Conservation (phyloP, 2,888 invertebrate species). For the Melanchra persicariae region DNA sequence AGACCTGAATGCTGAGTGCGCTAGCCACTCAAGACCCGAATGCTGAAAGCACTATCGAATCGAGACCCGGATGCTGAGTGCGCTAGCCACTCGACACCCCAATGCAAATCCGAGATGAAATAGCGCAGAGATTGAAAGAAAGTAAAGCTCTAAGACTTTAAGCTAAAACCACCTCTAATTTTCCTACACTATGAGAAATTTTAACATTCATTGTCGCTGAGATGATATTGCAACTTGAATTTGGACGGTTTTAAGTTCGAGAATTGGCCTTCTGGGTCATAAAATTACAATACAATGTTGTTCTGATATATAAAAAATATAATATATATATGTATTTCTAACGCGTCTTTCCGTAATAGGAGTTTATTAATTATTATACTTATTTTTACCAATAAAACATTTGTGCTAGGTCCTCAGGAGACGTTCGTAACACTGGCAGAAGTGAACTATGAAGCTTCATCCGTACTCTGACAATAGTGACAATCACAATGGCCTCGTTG, state of each 20-base stretch:
- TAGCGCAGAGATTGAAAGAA: too few species aligned
- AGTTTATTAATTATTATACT: too few species aligned
- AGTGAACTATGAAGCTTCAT: background rate
- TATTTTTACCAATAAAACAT: too few species aligned
- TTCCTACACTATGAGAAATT: too few species aligned
- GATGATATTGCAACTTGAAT: too few species aligned
- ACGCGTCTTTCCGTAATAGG: too few species aligned
- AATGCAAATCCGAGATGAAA: constrained; percentile 27
- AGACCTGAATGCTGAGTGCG: constrained; percentile 30
- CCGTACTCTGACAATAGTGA: constrained; percentile 12
- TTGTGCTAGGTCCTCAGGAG: background rate
- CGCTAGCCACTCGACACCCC: constrained; percentile 17
- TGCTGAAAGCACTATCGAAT: too few species aligned
- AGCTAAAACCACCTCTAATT: too few species aligned
- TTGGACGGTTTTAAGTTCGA: background rate
- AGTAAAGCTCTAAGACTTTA: background rate
- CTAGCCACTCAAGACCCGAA: constrained; percentile 26
- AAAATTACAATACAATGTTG: background rate
- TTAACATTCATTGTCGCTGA: background rate
- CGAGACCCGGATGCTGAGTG: too few species aligned
- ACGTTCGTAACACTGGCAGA: background rate
- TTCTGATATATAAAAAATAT: too few species aligned
- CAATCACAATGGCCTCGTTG: constrained; percentile 11
- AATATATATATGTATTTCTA: too few species aligned
- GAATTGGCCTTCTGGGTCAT: background rate